A percentile compares a stretch with the other conserved stretches of the same genome.
These are phyloP conservation scores for Scomber japonicus DNA, from an alignment of 2,113 vertebrate species.

Conservation along the genomic window DNA sequence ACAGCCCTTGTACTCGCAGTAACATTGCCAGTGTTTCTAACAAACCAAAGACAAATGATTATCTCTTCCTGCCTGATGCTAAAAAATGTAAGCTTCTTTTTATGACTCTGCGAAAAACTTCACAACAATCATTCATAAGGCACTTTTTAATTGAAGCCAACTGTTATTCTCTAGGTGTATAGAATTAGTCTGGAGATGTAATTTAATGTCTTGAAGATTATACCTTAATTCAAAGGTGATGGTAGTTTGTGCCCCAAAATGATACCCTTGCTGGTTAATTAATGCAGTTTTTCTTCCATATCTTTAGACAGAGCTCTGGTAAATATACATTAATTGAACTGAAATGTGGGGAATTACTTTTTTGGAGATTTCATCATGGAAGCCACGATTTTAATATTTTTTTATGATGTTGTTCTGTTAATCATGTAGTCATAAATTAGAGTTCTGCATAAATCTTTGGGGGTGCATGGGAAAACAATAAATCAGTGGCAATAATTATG, in stretches of 20 bases:
- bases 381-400: conserved; percentile 19
- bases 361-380: conserved; percentile 38
- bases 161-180: conserved; percentile 44
- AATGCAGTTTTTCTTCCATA: conserved; percentile 62
- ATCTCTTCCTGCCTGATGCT: conserved; percentile 35
- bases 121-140: conserved; percentile 59
- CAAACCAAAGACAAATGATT: conserved; percentile 50
- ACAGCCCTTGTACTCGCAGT: conserved; percentile 11
- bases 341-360: conserved; percentile 22
- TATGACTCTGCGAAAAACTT: conserved; percentile 43
- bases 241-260: conserved; percentile 38
- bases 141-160: conserved; percentile 47
- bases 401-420: conserved; percentile 37
- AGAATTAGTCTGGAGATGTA: conserved; percentile 37
- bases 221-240: conserved; percentile 52
- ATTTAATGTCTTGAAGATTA: conserved; percentile 53
- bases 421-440: not conserved
- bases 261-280: conserved; percentile 48
- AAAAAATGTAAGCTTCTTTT: conserved; percentile 53
- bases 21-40: conserved; percentile 8
- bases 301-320: conserved; percentile 46
- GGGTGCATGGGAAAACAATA: conserved; percentile 4
- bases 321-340: conserved; percentile 45
- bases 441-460: conserved; percentile 6
- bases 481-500: conserved; percentile 1